Conservation (phyloP, 2,113 vertebrate species). For the Columba livia region DNA sequence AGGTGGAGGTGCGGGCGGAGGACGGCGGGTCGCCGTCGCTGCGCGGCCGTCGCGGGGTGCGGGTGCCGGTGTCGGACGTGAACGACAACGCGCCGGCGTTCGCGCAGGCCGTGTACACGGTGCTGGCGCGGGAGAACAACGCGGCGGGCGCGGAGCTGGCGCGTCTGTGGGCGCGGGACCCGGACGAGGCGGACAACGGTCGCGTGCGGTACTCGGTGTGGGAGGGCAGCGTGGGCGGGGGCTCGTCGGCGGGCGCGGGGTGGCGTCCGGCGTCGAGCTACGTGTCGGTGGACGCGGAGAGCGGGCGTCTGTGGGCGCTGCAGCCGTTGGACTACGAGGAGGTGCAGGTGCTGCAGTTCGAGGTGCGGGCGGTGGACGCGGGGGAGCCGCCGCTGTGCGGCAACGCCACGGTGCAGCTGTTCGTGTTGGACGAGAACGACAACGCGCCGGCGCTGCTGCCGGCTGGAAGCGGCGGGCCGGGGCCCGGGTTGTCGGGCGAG, state of each 20-base stretch:
- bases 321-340: slow-evolving; percentile 42
- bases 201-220: slow-evolving; percentile 70
- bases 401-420: no score
- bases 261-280: slow-evolving; percentile 22
- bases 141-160: slow-evolving; percentile 68
- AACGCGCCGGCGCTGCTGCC: no score
- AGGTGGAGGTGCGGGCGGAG: slow-evolving; percentile 76
- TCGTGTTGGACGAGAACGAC: no score
- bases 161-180: slow-evolving; percentile 61
- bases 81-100: slow-evolving; percentile 79
- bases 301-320: slow-evolving; percentile 25
- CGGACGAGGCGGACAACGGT: slow-evolving; percentile 75
- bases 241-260: not conserved
- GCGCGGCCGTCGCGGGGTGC: no score
- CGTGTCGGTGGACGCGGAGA: slow-evolving; percentile 44
- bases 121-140: slow-evolving; percentile 70
- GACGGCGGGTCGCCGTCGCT: no score
- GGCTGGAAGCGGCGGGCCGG: no score
- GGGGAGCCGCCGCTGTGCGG: no score
- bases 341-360: no score
- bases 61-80: no score
- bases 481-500: not conserved
- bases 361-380: no score
- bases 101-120: slow-evolving; percentile 69
- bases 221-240: no score